A percentile compares a stretch with the other conserved stretches of the same genome.
These are phyloP conservation scores for Aporophyla lueneburgensis DNA, from an alignment of 2,888 invertebrate genomes.

Conservation along the genomic window DNA sequence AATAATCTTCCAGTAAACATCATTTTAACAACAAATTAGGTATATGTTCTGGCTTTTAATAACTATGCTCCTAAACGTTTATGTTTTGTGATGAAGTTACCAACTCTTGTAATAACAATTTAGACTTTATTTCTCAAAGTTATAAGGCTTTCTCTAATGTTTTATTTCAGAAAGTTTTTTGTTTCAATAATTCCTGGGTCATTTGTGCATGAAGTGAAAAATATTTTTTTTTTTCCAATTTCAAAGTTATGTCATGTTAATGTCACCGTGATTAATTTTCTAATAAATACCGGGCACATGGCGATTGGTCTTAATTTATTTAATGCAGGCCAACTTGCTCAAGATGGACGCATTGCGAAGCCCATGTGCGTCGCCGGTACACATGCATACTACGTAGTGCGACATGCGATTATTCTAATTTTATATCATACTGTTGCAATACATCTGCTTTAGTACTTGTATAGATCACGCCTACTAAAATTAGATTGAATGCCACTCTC, in stretches of 20 bases:
- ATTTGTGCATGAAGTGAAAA: conserved; percentile 39
- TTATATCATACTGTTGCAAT: conserved; percentile 77
- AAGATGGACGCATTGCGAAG: conserved; percentile 82
- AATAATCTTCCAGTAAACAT: background rate
- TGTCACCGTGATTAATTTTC: conserved; percentile 45
- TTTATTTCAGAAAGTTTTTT: conserved; percentile 22
- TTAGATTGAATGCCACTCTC: conserved; percentile 79
- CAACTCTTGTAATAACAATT: conserved; percentile 13
- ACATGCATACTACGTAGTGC: conserved; percentile 73
- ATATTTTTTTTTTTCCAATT: conserved; percentile 54
- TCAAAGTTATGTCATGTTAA: conserved; percentile 61
- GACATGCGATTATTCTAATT: conserved; percentile 84
- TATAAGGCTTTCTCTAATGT: conserved; percentile 20
- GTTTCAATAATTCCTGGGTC: conserved; percentile 17
- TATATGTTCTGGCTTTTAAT: conserved; percentile 5
- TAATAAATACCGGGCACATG: conserved; percentile 24
- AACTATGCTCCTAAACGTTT: background rate
- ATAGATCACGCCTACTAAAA: conserved; percentile 80
- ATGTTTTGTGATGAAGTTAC: conserved; percentile 10
- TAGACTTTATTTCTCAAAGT: conserved; percentile 14
- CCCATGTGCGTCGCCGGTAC: conserved; percentile 78
- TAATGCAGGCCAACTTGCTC: conserved; percentile 68
- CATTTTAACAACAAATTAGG: background rate
- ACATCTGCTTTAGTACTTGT: conserved; percentile 72
- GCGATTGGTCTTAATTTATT: conserved; percentile 26